A percentile compares a stretch with the other conserved stretches of the same genome.
Evolutionary conservation across 2,797 vertebrate genomes (phyloP).

Genomic region (Squalus acanthias): DNA sequence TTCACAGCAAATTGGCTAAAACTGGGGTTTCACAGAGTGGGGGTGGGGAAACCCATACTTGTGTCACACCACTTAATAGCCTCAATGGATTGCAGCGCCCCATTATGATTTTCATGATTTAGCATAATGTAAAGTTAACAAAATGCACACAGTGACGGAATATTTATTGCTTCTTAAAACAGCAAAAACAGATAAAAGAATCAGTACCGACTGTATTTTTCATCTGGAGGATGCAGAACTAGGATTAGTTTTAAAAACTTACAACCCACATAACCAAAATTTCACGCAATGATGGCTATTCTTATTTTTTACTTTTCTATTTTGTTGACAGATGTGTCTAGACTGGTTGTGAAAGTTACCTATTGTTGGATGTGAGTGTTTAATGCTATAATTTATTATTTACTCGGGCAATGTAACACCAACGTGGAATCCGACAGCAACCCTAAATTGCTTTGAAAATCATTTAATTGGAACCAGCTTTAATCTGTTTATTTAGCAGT

Average conservation of each 20-base stretch:
- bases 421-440: background rate
- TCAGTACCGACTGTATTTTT: background rate
- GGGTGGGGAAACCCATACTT: background rate
- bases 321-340: background rate
- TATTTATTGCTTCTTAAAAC: background rate
- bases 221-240: background rate
- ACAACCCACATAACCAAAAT: background rate
- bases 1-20: background rate
- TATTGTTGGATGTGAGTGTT: background rate
- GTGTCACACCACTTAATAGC: background rate
- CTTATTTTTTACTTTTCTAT: background rate
- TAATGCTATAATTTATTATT: background rate
- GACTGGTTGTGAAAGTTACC: background rate
- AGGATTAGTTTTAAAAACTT: background rate
- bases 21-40: background rate
- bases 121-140: background rate
- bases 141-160: background rate
- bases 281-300: background rate
- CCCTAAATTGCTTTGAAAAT: constrained; percentile 20
- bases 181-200: background rate
- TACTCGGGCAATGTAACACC: constrained; percentile 1
- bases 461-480: constrained; percentile 10
- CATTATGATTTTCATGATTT: background rate
- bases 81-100: background rate
- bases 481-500: constrained; percentile 32